A percentile compares a stretch with the other conserved stretches of the same genome.
phyloP scores from a whole-genome alignment of 2,113 vertebrate species.

The Tachycineta bicolor region DNA sequence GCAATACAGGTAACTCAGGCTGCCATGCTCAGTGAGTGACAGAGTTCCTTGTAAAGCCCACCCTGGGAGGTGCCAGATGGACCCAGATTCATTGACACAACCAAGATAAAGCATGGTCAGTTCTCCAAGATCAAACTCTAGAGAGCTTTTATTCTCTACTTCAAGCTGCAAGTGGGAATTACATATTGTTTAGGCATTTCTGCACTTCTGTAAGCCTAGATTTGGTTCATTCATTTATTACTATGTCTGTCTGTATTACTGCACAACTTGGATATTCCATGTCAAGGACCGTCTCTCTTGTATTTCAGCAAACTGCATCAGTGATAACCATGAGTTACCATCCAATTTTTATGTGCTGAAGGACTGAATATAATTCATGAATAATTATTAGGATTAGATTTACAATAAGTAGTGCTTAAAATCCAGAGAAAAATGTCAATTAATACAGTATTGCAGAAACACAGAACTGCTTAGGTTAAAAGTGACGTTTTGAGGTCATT shows the following conservation, averaged over 20 bases:
- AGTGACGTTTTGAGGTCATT: neutral
- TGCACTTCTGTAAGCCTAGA: neutral
- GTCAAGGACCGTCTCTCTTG: neutral
- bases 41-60: neutral
- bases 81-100: neutral
- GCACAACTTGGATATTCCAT: neutral
- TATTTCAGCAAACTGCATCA: neutral
- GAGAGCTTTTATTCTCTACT: neutral
- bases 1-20: neutral
- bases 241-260: neutral
- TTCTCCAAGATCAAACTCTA: neutral
- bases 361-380: neutral
- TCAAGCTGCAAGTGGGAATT: neutral
- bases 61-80: neutral
- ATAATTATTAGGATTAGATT: neutral
- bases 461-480: neutral
- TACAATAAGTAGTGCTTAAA: neutral
- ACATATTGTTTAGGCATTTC: neutral
- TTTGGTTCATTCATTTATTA: neutral
- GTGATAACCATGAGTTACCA: neutral
- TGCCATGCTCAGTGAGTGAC: neutral
- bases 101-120: neutral
- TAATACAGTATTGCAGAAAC: neutral
- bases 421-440: neutral
- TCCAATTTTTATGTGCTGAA: neutral